Base-by-base conservation (phyloP, 2,888 invertebrate species). In the Parapristionchus giblindavisi region DNA sequence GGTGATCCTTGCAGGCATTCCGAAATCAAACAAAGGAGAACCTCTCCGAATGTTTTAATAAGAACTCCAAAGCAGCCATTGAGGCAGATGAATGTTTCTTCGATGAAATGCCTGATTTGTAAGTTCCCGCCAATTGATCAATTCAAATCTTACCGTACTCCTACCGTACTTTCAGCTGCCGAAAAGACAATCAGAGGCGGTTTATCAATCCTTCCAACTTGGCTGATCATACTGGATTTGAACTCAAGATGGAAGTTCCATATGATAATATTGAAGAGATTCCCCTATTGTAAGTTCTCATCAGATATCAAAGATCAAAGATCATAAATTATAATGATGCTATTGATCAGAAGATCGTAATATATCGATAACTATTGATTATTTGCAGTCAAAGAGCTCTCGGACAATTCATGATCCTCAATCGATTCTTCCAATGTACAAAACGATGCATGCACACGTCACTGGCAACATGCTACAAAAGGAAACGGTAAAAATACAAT, bases 1-100 rank as follows among this genome's bases (percentile, higher is more conserved):
- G n/a, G n/a, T n/a, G n/a, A n/a, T 1, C 32, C 21, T 61, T 61
- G 17, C 61, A 61, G 61, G 11, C 11, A 14, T 61, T 61, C 36
- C 61, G n/a, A 36, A 27, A 14, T 11, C 38, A 61, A 38, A 38
- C 61, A 0, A 21, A 6, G 1, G 3, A 24, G 36, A 1, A 8
- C 6, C 17, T 61, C 43, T n/a, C 32, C 27, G 43, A 65, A 11
- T 65, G 65, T 32, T 65, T 65, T 48, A 5, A 29, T 2, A 65
- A 29, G 24, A 48, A 65, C 43, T 17, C 34, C 21, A 43, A 40
- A 1, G 34, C 29, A 29, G 43, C 65, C 5, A 48, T 65, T 17
- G 65, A 43, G 4, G 65, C 65, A 1, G 65, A 65, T 29, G 65
- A 65, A 29, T 65, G 65, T 43, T 32, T 65, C 6, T 65, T 65